Percentiles rank a stretch among this genome's conserved stretches.
Evolutionary conservation across 1,140 invertebrate genomes (phyloP).

Genomic region (Eriocheir sinensis): DNA sequence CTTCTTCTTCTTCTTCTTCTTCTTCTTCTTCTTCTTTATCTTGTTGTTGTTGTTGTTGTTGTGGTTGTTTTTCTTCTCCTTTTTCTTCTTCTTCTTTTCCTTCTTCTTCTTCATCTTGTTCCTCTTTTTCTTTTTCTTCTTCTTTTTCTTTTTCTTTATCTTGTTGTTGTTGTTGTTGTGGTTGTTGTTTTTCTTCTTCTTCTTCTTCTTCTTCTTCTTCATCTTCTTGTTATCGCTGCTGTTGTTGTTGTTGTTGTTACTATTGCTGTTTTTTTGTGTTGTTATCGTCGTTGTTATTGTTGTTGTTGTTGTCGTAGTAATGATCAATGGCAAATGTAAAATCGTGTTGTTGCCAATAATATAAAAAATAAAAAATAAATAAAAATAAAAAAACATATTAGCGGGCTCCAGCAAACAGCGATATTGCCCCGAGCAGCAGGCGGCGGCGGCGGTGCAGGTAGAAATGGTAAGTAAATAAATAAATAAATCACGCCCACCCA

Average conservation of each 20-base stretch:
- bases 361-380: background rate
- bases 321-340: background rate
- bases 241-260: slow-evolving; percentile 4
- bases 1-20: background rate
- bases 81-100: background rate
- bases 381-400: background rate
- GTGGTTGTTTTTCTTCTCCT: background rate
- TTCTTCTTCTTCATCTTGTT: background rate
- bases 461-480: too few species aligned
- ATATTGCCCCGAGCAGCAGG: too few species aligned
- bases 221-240: background rate
- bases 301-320: background rate
- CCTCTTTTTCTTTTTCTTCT: background rate
- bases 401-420: background rate
- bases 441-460: too few species aligned
- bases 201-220: background rate
- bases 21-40: background rate
- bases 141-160: background rate
- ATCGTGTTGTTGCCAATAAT: background rate
- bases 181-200: background rate
- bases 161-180: background rate
- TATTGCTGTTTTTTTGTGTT: background rate
- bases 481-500: too few species aligned
- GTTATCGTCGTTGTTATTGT: background rate
- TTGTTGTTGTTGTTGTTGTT: background rate